Base-by-base conservation (phyloP, 1,140 invertebrate genomes). In the Neotoxoptera formosana region DNA sequence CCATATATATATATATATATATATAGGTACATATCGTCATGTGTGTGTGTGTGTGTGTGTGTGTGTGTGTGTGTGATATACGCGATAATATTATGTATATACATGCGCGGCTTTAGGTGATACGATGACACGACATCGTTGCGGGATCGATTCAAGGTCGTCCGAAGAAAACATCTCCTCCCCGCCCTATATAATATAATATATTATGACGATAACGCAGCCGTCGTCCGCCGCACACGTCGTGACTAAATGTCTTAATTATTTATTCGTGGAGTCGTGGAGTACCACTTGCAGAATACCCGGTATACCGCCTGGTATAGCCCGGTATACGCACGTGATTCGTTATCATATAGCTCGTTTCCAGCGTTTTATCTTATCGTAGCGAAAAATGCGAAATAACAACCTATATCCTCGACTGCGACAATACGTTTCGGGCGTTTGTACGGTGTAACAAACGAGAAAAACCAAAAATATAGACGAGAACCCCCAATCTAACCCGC, bases 221-320 rank as follows among this genome's bases (percentile, higher is more conserved):
- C 41, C 1, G 41, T 4, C 41, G 4, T 25, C 87, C 34, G 7
- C n/a, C n/a, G 25, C 36, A 45, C 45, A n/a, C n/a, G n/a, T n/a
- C n/a, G n/a, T n/a, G 17, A 60, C n/a, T 45, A 90, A 90, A 90
- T 45, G 36, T 90, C 53, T 90, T 60, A 60, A 90, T 90, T 90
- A 90, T 90, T 45, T 90, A 90, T n/a, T n/a, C n/a, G n/a, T 90
- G 51, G 36, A 60, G 48, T 41, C 17, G 4, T 76, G 30, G 60
- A 76, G 60, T 30, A 56, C 1, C n/a, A n/a, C n/a, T n/a, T n/a
- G n/a, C n/a, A n/a, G n/a, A n/a, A n/a, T n/a, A n/a, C n/a, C n/a
- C n/a, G n/a, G n/a, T n/a, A n/a, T n/a, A n/a, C n/a, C n/a, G n/a
- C n/a, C 41, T 41, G 41, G 4, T 41, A 41, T 76, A 76, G n/a